phyloP scores from a whole-genome alignment of 2,888 invertebrate genomes.

The Amphipoea lucens region DNA sequence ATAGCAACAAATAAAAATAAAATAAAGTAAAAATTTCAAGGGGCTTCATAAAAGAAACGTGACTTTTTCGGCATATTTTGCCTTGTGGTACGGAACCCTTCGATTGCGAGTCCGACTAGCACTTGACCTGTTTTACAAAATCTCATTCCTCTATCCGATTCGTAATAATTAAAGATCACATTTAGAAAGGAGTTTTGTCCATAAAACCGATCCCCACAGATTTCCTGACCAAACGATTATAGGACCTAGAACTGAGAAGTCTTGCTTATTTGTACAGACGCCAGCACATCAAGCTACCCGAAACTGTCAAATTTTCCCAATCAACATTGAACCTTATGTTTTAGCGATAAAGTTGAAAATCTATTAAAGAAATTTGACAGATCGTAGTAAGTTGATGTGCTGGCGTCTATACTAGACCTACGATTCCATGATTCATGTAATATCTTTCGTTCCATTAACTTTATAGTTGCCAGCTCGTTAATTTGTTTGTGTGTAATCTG shows the following conservation, averaged over 20 bases:
- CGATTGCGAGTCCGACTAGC: background rate
- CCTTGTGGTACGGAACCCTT: background rate
- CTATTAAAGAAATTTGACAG: too few species aligned
- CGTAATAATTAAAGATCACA: background rate
- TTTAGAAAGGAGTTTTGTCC: background rate
- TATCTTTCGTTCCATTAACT: slow-evolving; percentile 54
- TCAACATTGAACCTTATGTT: too few species aligned
- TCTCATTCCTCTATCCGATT: background rate
- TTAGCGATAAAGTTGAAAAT: too few species aligned
- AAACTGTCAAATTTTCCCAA: too few species aligned
- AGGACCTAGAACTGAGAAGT: background rate
- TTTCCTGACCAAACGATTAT: background rate
- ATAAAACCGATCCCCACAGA: background rate
- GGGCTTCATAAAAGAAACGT: background rate
- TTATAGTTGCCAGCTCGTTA: slow-evolving; percentile 49
- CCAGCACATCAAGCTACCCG: too few species aligned
- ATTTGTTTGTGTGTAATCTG: slow-evolving; percentile 59
- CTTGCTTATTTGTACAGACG: background rate
- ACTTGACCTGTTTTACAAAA: background rate
- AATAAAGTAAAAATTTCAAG: background rate
- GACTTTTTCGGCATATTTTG: background rate
- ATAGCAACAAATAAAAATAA: background rate
- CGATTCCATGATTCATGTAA: slow-evolving; percentile 46
- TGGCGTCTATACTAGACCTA: background rate
- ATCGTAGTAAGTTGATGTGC: too few species aligned